Evolutionary conservation across 1,140 invertebrate genomes (phyloP).

Genomic region (Hesperophylax magnus): DNA sequence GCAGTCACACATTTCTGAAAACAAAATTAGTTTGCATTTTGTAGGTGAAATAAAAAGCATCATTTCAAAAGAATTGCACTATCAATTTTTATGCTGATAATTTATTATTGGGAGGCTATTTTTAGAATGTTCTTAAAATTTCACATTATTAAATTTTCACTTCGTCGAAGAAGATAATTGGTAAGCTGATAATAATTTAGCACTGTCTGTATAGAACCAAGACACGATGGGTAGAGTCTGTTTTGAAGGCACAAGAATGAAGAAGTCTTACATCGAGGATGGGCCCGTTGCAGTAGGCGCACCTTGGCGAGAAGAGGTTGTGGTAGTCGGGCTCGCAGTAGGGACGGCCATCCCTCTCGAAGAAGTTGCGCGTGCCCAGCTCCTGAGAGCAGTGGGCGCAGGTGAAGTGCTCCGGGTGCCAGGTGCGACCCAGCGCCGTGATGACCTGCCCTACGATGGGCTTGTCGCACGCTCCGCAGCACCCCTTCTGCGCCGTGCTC

Average conservation of each 20-base stretch:
- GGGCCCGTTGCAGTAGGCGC: constrained; percentile 98
- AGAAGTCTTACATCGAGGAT: constrained; percentile 91
- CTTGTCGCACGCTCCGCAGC: constrained; percentile 97
- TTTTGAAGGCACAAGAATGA: constrained; percentile 9
- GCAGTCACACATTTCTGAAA: constrained; percentile 99
- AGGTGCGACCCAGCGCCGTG: constrained; percentile 97
- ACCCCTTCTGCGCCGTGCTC: constrained; percentile 97
- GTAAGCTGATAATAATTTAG: neutral
- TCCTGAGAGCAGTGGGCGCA: constrained; percentile 98
- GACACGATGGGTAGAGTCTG: neutral
- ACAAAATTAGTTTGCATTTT: constrained; percentile 8
- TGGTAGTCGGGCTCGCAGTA: constrained; percentile 99
- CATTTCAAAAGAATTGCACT: too few species aligned
- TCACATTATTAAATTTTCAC: neutral
- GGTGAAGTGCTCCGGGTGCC: constrained; percentile 99
- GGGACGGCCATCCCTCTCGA: constrained; percentile 95
- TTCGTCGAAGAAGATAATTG: neutral
- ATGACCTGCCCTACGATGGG: constrained; percentile 98
- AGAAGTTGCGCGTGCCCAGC: constrained; percentile 98
- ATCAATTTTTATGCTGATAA: too few species aligned
- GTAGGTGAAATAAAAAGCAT: neutral
- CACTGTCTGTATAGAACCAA: constrained; percentile 24
- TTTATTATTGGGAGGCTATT: too few species aligned
- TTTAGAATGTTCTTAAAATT: too few species aligned
- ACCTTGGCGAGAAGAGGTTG: constrained; percentile 97